phyloP scores from a whole-genome alignment of 2,113 vertebrate species.

The Peromyscus maniculatus region DNA sequence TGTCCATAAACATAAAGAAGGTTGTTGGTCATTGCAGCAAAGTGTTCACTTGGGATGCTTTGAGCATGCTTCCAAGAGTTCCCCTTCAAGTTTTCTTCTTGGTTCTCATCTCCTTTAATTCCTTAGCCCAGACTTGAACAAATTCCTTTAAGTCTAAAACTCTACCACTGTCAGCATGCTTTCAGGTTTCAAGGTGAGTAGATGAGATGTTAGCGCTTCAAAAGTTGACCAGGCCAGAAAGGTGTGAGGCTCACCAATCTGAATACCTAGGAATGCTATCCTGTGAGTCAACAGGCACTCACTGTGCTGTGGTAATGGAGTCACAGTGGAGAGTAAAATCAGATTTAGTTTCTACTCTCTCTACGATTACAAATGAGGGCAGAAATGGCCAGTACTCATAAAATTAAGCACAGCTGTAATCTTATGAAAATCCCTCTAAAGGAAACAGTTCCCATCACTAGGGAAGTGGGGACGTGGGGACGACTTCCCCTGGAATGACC shows the following conservation, averaged over 20 bases:
- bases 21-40: neutral
- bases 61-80: constrained; percentile 34
- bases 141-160: neutral
- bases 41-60: neutral
- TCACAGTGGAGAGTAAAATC: neutral
- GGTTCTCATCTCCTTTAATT: neutral
- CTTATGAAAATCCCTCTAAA: neutral
- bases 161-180: neutral
- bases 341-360: neutral
- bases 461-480: neutral
- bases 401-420: neutral
- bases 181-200: constrained; percentile 6
- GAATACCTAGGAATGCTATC: neutral
- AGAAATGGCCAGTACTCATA: neutral
- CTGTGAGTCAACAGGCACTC: neutral
- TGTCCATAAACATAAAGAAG: neutral
- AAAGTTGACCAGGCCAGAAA: neutral
- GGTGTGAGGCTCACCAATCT: neutral
- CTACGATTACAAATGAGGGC: neutral
- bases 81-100: neutral
- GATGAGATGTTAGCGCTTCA: neutral
- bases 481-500: neutral
- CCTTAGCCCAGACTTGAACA: neutral
- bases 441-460: neutral
- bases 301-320: neutral